Evolutionary conservation across 2,113 vertebrate genomes (phyloP).

Genomic region (Lycaon pictus): DNA sequence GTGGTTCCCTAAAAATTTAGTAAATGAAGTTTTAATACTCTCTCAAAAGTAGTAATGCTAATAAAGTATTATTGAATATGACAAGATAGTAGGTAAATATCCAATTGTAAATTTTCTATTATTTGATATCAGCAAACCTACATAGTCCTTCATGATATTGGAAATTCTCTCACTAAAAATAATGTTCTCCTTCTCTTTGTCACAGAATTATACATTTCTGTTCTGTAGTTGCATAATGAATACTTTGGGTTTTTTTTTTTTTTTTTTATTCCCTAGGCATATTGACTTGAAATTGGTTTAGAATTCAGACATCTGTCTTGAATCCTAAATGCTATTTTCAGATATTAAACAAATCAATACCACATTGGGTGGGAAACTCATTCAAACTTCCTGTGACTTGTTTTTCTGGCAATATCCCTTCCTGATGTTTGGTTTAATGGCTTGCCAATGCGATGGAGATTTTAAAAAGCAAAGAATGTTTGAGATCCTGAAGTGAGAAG

Average conservation of each 20-base stretch:
- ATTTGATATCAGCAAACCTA: background rate
- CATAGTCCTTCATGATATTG: background rate
- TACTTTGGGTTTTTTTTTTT: background rate
- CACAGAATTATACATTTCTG: background rate
- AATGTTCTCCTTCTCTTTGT: background rate
- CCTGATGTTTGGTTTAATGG: background rate
- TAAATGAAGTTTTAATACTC: background rate
- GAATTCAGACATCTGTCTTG: constrained; percentile 22
- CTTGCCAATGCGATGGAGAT: background rate
- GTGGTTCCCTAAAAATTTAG: background rate
- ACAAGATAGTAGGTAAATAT: background rate
- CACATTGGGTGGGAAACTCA: background rate
- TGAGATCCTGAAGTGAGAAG: background rate
- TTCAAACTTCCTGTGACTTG: background rate
- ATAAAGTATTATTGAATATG: background rate
- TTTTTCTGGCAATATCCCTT: background rate
- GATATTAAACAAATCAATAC: background rate
- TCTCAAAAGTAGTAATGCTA: background rate
- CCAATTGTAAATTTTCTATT: background rate
- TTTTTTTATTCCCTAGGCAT: background rate
- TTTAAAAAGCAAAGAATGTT: background rate
- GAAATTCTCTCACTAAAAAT: constrained; percentile 48
- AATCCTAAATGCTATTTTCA: background rate
- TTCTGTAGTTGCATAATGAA: background rate
- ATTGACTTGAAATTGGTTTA: constrained; percentile 47